Conservation (phyloP, 2,888 invertebrate genomes). For the Drosophila merina region DNA sequence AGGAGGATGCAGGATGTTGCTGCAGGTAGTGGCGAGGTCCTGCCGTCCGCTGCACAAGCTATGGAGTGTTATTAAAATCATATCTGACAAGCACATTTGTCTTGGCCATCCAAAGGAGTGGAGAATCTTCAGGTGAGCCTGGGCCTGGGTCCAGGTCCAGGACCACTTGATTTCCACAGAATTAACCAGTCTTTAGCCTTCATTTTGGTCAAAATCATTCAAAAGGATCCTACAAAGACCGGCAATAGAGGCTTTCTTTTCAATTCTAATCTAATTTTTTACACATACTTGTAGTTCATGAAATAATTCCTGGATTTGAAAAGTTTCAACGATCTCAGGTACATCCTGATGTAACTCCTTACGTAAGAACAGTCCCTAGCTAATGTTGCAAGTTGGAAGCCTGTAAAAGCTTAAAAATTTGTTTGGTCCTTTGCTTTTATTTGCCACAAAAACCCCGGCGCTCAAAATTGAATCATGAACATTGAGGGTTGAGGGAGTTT, state of each 20-base stretch:
- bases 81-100: slow-evolving; percentile 39
- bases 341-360: too few relatives aligned
- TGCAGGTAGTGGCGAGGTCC: neutral
- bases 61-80: slow-evolving; percentile 40
- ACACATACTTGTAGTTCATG: too few relatives aligned
- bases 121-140: neutral
- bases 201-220: neutral
- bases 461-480: slow-evolving; percentile 35
- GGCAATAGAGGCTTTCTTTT: too few relatives aligned
- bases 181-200: neutral
- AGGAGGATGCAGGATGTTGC: neutral
- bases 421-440: slow-evolving; percentile 5
- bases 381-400: neutral
- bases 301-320: too few relatives aligned
- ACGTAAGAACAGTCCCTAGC: neutral
- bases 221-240: too few relatives aligned
- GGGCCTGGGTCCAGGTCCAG: neutral
- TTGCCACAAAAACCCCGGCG: neutral
- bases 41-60: slow-evolving; percentile 2
- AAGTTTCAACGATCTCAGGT: too few relatives aligned
- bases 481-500: neutral
- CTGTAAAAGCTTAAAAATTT: slow-evolving; percentile 9
- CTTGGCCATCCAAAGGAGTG: slow-evolving; percentile 6
- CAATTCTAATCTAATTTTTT: too few relatives aligned
- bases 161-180: neutral